Conservation (phyloP, 1,140 invertebrate species). For the Tetragonula clypearis region DNA sequence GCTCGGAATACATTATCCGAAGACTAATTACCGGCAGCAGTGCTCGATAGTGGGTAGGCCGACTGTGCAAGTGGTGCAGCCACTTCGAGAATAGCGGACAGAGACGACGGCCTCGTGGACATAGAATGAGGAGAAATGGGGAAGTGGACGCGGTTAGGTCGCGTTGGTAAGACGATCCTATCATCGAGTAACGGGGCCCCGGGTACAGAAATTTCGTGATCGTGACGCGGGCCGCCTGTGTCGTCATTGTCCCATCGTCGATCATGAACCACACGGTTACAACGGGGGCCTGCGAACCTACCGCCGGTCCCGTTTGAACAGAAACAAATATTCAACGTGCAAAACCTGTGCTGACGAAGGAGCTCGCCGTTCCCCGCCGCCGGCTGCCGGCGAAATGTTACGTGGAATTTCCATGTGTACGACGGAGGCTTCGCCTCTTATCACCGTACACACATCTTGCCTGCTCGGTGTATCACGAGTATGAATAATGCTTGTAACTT, state of each 20-base stretch:
- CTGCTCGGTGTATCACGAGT: constrained; percentile 1
- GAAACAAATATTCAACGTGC: constrained; percentile 63
- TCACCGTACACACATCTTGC: background rate
- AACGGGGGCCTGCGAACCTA: constrained; percentile 54
- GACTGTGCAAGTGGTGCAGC: constrained; percentile 63
- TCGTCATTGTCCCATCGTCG: constrained; percentile 61
- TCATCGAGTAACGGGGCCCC: constrained; percentile 76
- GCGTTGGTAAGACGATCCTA: constrained; percentile 72
- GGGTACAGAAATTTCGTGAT: constrained; percentile 75
- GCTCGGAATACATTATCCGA: constrained; percentile 47
- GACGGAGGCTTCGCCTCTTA: background rate
- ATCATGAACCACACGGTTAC: constrained; percentile 71
- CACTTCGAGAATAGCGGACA: constrained; percentile 57
- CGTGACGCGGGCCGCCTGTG: constrained; percentile 68
- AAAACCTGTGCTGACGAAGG: background rate
- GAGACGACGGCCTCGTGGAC: constrained; percentile 40
- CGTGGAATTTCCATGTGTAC: background rate
- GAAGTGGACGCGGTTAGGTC: constrained; percentile 63
- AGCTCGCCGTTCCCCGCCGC: background rate
- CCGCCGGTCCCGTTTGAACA: constrained; percentile 65
- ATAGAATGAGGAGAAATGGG: constrained; percentile 54
- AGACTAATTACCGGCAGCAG: constrained; percentile 71
- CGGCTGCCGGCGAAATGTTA: background rate
- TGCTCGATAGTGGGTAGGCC: constrained; percentile 52
- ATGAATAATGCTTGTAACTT: background rate